A percentile compares a stretch with the other conserved stretches of the same genome.
phyloP scores from a whole-genome alignment of 2,888 invertebrate species.

The Drosophila anceps region DNA sequence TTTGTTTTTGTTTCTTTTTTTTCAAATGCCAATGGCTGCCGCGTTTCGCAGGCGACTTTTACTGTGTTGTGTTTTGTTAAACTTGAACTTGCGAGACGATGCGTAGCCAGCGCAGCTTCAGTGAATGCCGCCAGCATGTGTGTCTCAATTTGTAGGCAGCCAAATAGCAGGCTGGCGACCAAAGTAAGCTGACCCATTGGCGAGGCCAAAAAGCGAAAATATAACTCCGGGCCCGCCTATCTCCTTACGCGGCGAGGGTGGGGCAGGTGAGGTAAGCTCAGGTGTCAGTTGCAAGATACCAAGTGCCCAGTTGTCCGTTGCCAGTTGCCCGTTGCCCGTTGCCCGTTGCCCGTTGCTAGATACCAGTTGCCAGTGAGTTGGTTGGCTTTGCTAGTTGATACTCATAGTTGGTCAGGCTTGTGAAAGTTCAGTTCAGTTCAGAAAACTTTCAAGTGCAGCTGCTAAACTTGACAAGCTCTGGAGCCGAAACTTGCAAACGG shows the following conservation, averaged over 20 bases:
- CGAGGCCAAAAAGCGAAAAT: conserved; percentile 17
- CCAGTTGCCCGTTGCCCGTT: conserved; percentile 22
- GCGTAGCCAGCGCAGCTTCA: conserved; percentile 56
- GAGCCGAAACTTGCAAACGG: conserved; percentile 42
- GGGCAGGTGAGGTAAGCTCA: conserved; percentile 37
- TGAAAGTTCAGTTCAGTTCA: conserved; percentile 57
- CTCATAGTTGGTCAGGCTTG: conserved; percentile 43
- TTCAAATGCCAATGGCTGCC: conserved; percentile 63
- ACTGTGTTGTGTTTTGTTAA: conserved; percentile 59
- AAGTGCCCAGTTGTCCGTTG: conserved; percentile 9
- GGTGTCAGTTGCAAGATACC: conserved; percentile 42
- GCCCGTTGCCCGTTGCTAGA: conserved; percentile 18
- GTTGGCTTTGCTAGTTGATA: conserved; percentile 35
- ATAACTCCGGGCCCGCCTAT: conserved; percentile 20
- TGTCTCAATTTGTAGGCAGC: conserved; percentile 23
- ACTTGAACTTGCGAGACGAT: conserved; percentile 74
- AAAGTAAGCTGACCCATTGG: conserved; percentile 50
- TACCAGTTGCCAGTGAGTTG: conserved; percentile 17
- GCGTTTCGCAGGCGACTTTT: conserved; percentile 55
- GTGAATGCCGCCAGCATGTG: conserved; percentile 10
- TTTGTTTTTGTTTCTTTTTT: conserved; percentile 7
- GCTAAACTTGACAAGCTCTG: conserved; percentile 57
- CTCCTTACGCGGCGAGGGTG: conserved; percentile 20
- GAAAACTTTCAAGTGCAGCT: conserved; percentile 77
- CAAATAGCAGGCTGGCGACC: conserved; percentile 3